Base-by-base conservation (phyloP, 2,113 vertebrate genomes). In the Sitta europaea region DNA sequence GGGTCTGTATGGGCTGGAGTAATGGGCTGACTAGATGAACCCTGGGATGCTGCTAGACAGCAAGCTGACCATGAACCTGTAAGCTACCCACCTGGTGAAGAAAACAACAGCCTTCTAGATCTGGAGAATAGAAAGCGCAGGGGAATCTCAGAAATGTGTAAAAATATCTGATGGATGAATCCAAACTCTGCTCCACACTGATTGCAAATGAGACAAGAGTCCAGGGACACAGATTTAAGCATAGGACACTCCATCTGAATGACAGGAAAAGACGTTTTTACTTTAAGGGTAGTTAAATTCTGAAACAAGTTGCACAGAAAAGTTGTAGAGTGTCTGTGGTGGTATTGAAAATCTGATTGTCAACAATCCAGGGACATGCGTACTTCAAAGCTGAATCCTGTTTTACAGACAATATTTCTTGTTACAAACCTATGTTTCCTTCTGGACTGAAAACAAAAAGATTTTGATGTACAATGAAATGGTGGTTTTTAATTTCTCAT, bases 251-350 rank as follows among this genome's bases (percentile, higher is more conserved):
- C 19, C 28, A 66, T 20, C 33, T 59, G 13, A 59, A 38, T 12
- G 51, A 38, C 15, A 38, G 4, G 18, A 57, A 65, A 48, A 35
- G 0, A 13, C 0, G 0, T 45, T 73, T 81, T 59, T 51, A 45
- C 4, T 43, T 12, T 33, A 27, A 51, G 23, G 14, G 5, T 36
- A 29, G 33, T 21, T 33, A 14, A 51, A 66, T 10, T n/a, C 33
- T 45, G 15, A 20, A 74, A 66, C 5, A 36, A 8, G 6, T 1
- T 47, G 5, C 27, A 21, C 14, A 65, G 55, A 82, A 70, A 55
- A 25, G 12, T 36, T 47, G 7, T n/a, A 47, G 23, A 54, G 9
- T 42, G 0, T 28, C 29, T 48, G 12, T 42, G 14, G 2, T 1
- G 3, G 3, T 55, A 63, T 36, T 59, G 6, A 38, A 71, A 82